Conservation (phyloP, 2,113 vertebrate genomes). For the Oryzias celebensis region DNA sequence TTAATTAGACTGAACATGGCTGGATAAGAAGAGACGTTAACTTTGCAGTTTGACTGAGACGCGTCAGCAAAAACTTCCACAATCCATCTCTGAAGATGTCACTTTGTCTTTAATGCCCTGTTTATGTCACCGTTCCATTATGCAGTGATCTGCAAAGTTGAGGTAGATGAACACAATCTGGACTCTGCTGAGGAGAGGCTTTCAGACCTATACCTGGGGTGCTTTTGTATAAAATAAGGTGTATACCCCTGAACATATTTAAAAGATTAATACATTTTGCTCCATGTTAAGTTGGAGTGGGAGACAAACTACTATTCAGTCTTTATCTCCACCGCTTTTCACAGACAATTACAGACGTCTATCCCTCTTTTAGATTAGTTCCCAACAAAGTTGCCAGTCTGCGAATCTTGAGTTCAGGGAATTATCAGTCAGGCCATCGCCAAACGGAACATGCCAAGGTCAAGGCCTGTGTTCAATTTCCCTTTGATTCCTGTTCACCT, state of each 20-base stretch:
- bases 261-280: background rate
- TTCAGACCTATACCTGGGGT: constrained; percentile 4
- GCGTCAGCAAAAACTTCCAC: constrained; percentile 59
- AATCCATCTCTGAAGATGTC: constrained; percentile 53
- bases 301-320: constrained; percentile 53
- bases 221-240: constrained; percentile 1
- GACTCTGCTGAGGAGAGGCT: constrained; percentile 34
- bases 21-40: constrained; percentile 52
- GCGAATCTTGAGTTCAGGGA: constrained; percentile 40
- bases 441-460: constrained; percentile 64
- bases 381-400: constrained; percentile 48
- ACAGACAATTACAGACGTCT: constrained; percentile 70
- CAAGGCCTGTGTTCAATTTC: constrained; percentile 71
- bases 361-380: constrained; percentile 35
- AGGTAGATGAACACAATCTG: constrained; percentile 44
- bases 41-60: constrained; percentile 37
- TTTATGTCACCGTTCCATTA: constrained; percentile 60
- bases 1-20: constrained; percentile 71
- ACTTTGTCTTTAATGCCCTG: constrained; percentile 59
- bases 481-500: constrained; percentile 68
- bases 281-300: background rate
- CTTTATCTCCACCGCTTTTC: constrained; percentile 72
- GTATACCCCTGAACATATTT: background rate
- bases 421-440: constrained; percentile 67
- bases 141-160: constrained; percentile 26